These are phyloP conservation scores for Drosophila pseudotalamancana DNA, from an alignment of 2,888 invertebrate species.

Conservation along the genomic window DNA sequence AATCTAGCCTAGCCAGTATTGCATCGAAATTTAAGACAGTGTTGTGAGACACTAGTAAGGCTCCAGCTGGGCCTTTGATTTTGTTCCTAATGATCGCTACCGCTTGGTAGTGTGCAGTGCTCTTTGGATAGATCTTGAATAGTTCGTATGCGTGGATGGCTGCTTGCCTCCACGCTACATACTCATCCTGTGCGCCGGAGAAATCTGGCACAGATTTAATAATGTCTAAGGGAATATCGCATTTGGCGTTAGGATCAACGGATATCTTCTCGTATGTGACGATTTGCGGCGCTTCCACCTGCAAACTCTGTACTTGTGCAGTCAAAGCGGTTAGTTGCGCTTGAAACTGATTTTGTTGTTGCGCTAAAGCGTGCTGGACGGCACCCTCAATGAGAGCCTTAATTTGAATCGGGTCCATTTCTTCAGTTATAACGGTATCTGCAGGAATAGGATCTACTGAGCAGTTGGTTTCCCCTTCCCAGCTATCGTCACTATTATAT, in stretches of 20 bases:
- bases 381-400: slow-evolving; percentile 5
- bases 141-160: slow-evolving; percentile 21
- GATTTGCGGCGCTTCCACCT: slow-evolving; percentile 16
- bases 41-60: slow-evolving; percentile 18
- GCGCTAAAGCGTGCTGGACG: slow-evolving; percentile 8
- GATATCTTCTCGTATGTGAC: slow-evolving; percentile 11
- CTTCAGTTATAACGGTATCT: slow-evolving; percentile 4
- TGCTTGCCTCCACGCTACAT: slow-evolving; percentile 21
- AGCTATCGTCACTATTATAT: background rate
- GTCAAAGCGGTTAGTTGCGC: slow-evolving; percentile 9
- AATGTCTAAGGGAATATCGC: slow-evolving; percentile 15
- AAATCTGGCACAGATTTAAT: slow-evolving; percentile 20
- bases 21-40: slow-evolving; percentile 29
- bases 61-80: slow-evolving; percentile 15
- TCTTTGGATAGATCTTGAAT: slow-evolving; percentile 2
- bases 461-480: background rate
- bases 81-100: slow-evolving; percentile 16
- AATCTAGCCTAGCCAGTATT: slow-evolving; percentile 12
- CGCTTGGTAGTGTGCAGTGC: slow-evolving; percentile 22
- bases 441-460: slow-evolving; percentile 7
- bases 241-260: slow-evolving; percentile 5
- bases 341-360: slow-evolving; percentile 7
- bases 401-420: slow-evolving; percentile 6
- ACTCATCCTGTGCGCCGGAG: slow-evolving; percentile 7
- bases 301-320: slow-evolving; percentile 6